These are phyloP conservation scores for Parambassis ranga DNA, from an alignment of 2,797 vertebrate genomes.

Conservation along the genomic window DNA sequence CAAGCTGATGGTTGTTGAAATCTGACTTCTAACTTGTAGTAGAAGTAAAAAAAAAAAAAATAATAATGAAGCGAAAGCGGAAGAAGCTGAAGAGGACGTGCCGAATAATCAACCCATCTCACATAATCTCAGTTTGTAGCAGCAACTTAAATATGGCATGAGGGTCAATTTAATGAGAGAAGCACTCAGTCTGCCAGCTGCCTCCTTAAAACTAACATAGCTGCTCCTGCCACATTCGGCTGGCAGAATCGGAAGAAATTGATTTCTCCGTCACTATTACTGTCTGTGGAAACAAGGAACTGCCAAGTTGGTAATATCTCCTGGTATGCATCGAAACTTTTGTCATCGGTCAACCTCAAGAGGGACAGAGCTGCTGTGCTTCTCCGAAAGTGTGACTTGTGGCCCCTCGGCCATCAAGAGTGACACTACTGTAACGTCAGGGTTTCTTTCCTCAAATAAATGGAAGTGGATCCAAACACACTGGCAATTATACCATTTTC, in stretches of 20 bases:
- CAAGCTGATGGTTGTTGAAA: conserved; percentile 30
- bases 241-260: conserved; percentile 61
- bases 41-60: conserved; percentile 31
- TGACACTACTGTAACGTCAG: conserved; percentile 32
- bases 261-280: conserved; percentile 72
- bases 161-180: conserved; percentile 76
- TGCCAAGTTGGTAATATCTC: conserved; percentile 66
- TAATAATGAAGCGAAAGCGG: conserved; percentile 29
- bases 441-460: conserved; percentile 40
- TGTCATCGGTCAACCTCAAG: conserved; percentile 60
- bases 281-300: conserved; percentile 59
- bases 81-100: conserved; percentile 27
- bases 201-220: conserved; percentile 57
- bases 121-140: conserved; percentile 45
- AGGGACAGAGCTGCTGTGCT: conserved; percentile 37
- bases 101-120: conserved; percentile 50
- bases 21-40: conserved; percentile 27
- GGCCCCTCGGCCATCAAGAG: conserved; percentile 25
- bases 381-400: conserved; percentile 17
- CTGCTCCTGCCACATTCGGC: conserved; percentile 61
- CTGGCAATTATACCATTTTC: neutral
- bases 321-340: conserved; percentile 47
- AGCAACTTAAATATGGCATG: conserved; percentile 57
- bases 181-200: conserved; percentile 57
- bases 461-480: conserved; percentile 1